phyloP scores from a whole-genome alignment of 2,888 invertebrate species.

The Mythimna lalbum region DNA sequence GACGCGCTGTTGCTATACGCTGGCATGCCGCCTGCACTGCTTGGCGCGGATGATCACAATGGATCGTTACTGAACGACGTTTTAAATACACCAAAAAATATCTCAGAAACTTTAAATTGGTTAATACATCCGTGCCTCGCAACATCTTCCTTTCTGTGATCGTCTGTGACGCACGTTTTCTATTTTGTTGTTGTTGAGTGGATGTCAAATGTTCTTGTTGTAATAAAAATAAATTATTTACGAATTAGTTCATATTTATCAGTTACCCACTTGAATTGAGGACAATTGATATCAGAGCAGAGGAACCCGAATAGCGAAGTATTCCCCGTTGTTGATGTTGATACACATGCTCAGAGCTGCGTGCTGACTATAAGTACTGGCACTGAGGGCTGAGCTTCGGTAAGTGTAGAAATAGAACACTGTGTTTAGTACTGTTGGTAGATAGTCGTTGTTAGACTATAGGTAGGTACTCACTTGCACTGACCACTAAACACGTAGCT shows the following conservation, averaged over 20 bases:
- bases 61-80: conserved; percentile 50
- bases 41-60: conserved; percentile 73
- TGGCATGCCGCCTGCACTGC: conserved; percentile 76
- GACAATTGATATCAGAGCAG: conserved; percentile 32
- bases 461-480: conserved; percentile 56
- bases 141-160: conserved; percentile 69
- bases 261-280: conserved; percentile 20
- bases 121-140: conserved; percentile 71
- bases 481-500: conserved; percentile 39
- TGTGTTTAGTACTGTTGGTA: conserved; percentile 31
- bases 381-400: conserved; percentile 22
- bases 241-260: background rate
- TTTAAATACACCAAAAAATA: conserved; percentile 40
- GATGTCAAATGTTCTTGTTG: conserved; percentile 33
- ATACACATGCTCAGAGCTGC: conserved; percentile 20
- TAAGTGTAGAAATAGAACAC: conserved; percentile 50
- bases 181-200: conserved; percentile 50
- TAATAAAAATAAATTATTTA: conserved; percentile 14
- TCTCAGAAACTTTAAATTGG: conserved; percentile 30
- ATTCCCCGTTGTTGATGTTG: conserved; percentile 22
- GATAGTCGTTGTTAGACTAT: conserved; percentile 47
- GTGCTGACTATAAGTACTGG: conserved; percentile 13
- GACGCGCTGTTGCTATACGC: conserved; percentile 77
- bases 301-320: conserved; percentile 15
- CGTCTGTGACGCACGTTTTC: conserved; percentile 66